Base-by-base conservation (phyloP, 2,113 vertebrate genomes). In the Oxyura jamaicensis region DNA sequence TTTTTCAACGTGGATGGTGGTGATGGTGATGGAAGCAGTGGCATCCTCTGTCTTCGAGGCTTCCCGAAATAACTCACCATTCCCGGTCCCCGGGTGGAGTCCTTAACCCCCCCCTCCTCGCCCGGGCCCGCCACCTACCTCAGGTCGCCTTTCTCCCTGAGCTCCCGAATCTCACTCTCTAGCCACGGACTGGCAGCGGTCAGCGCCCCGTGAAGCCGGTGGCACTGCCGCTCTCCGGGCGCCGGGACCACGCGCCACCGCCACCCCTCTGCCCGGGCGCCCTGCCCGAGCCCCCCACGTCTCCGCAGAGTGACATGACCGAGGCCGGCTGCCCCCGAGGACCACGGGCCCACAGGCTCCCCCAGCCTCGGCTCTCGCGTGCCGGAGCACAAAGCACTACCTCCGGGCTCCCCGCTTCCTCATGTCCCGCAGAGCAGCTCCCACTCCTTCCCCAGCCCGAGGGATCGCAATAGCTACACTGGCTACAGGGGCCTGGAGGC, bases 401-500 rank as follows among this genome's bases (percentile, higher is more conserved):
- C 80, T 62, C 91, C 13, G 71, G 86, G 91, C 91, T 94, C 33
- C 58, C 48, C 60, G 31, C 88, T 91, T 69, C 46, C 79, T 66
- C 53, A n/a, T 39, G 73, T 72, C 95, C 35, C 53, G 69, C 78
- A 25, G 15, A 79, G n/a, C 46, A 58, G 62, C 91, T 94, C 69
- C 46, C 55, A 19, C 50, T 60, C 86, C 90, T 92, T 83, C 83
- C 77, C 52, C 78, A 75, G 81, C 85, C 96, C 44, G 6, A 71
- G 66, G 91, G 86, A 81, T 88, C 59, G 52, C 88, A 60, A 22
- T 82, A 65, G 91, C 94, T 55, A 13, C 71, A 13, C 75, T 53
- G 86, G 95, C 92, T 94, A 58, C 59, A 36, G 90, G 52, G 83
- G 77, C 74, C 95, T 63, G 76, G 90, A 89, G 94, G 90, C 73